A percentile compares a stretch with the other conserved stretches of the same genome.
phyloP scores from a whole-genome alignment of 2,113 vertebrate species.

The Alaudala cheleensis region DNA sequence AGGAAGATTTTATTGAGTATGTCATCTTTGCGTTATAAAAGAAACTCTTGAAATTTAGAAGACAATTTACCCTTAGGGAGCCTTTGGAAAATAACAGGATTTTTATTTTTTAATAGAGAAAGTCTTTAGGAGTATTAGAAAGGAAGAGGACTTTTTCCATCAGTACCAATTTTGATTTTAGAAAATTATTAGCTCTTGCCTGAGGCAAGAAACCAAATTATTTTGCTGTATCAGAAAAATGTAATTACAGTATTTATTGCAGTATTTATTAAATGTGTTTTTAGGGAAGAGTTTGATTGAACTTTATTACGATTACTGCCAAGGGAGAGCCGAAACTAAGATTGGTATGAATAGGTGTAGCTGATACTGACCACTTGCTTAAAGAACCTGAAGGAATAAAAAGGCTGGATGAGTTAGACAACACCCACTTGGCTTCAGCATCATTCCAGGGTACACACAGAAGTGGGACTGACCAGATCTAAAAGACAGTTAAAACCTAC shows the following conservation, averaged over 20 bases:
- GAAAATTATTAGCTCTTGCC: constrained; percentile 14
- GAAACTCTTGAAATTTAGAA: constrained; percentile 13
- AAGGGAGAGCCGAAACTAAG: background rate
- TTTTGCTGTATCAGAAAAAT: background rate
- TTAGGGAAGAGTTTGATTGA: background rate
- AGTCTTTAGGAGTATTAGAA: background rate
- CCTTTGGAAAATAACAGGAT: background rate
- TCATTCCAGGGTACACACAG: background rate
- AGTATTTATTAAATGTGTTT: background rate
- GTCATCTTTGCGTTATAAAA: background rate
- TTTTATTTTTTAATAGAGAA: constrained; percentile 25
- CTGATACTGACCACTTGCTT: background rate
- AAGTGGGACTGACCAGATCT: background rate
- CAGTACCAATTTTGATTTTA: background rate
- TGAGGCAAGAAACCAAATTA: background rate
- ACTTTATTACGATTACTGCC: background rate
- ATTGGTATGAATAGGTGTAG: background rate
- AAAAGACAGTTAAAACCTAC: background rate
- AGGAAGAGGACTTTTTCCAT: background rate
- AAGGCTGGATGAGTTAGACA: background rate
- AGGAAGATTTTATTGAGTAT: constrained; percentile 37
- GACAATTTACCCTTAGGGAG: constrained; percentile 7
- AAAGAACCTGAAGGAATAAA: background rate
- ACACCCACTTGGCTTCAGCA: background rate
- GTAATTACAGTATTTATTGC: constrained; percentile 15